Evolutionary conservation across 1,140 invertebrate species (phyloP), one percentile per base, ranked within the genome.

Genomic region (Oryzaephilus surinamensis): DNA sequence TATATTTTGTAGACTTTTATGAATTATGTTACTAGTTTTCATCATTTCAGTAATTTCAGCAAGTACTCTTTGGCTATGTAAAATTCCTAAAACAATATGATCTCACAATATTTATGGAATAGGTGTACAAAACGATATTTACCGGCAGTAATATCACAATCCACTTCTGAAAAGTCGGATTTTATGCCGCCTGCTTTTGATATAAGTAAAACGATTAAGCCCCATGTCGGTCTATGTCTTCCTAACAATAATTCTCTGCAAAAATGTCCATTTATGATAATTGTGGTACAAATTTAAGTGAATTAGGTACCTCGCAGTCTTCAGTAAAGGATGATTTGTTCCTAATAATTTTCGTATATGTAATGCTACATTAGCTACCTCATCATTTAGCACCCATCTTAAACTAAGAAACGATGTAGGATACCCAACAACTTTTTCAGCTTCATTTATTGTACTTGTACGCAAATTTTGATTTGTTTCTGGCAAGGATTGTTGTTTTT

Each of bases 31-130:
- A 36, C 91, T 91, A 7, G 89, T 96, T 35, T 94, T 79, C 43
- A 98, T 95, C 92, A 98, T 97, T 71, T 98, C 94, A 0, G 89
- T 88, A 10, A 97, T 83, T 69, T 97, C 89, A 0, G 92, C 91
- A 29, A 98, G 66, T 11, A 81, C 80, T 45, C 86, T 71, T 68
- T 97, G 93, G 53, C 83, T 83, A 48, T 85, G 79, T 26, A 86
- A 38, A 41, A 61, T 57, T 30, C 55, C 55, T 57, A 23, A 2
- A 26, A 24, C 12, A 14, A 36, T 15, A 18, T 20, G 14, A 20
- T 8, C 19, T 30, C 14, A 39, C 21, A 28, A n/a, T n/a, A n/a
- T n/a, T n/a, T n/a, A n/a, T n/a, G n/a, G n/a, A 16, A 34, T 15
- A 7, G 13, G 2, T 30, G 7, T 14, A 32, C 15, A 24, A 11